phyloP scores from a whole-genome alignment of 92 coral and sea anemone genomes.

The Virgularia gustaviana region DNA sequence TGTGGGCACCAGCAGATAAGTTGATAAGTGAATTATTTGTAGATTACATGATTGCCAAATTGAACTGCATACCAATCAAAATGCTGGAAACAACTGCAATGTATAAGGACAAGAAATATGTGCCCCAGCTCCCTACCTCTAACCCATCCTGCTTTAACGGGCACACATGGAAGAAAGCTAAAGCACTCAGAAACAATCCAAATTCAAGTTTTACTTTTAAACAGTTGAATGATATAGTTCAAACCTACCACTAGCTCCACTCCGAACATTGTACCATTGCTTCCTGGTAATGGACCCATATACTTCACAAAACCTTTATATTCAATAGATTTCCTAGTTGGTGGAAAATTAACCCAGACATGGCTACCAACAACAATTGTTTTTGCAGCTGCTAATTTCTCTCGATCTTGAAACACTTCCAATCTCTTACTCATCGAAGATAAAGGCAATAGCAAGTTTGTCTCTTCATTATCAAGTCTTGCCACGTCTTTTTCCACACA shows the following conservation, averaged over 20 bases:
- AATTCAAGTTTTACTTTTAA: no score
- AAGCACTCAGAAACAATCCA: no score
- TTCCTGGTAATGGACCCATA: conserved; percentile 54
- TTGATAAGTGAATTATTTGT: no score
- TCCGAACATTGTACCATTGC: conserved; percentile 70
- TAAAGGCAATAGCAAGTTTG: background rate
- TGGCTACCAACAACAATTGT: conserved; percentile 29
- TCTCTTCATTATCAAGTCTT: conserved; percentile 8
- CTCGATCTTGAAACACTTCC: background rate
- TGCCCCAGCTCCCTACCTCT: no score
- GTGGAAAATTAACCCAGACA: conserved; percentile 56
- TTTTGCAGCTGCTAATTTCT: background rate
- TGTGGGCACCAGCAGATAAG: no score
- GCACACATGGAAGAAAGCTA: no score
- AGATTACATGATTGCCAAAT: no score
- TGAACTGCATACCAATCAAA: no score
- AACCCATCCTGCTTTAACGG: no score
- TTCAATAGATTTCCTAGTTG: conserved; percentile 1
- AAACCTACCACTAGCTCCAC: conserved; percentile 61
- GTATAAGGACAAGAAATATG: no score
- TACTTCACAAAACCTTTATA: conserved; percentile 60
- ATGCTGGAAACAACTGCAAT: no score
- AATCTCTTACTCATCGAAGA: background rate
- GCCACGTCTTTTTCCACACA: background rate
- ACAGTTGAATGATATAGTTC: background rate